Conservation (phyloP, 2,888 invertebrate species). For the Acrobasis consociella region DNA sequence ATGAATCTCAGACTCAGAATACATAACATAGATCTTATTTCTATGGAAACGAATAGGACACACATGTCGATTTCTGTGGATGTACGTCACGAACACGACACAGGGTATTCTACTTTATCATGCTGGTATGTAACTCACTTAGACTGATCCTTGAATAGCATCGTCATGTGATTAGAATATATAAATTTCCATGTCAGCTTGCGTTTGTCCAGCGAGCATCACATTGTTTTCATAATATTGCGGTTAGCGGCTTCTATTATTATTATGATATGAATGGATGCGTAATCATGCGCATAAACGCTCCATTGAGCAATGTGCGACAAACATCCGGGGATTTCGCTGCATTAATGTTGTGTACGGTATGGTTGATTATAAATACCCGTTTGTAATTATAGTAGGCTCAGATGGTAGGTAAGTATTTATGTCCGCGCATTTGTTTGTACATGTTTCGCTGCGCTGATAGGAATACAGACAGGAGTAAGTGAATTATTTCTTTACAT, state of each 20-base stretch:
- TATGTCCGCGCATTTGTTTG: too few relatives aligned
- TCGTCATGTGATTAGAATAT: background rate
- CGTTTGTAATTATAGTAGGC: background rate
- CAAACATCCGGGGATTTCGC: constrained; percentile 14
- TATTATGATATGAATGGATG: constrained; percentile 16
- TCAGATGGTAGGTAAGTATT: too few relatives aligned
- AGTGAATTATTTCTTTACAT: too few relatives aligned
- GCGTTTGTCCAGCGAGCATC: background rate
- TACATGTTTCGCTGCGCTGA: too few relatives aligned
- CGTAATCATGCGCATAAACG: constrained; percentile 10
- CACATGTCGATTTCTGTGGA: too few relatives aligned
- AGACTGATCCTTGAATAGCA: background rate
- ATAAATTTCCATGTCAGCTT: background rate
- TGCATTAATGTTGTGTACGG: background rate
- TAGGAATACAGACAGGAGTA: too few relatives aligned
- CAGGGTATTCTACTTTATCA: background rate
- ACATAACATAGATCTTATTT: too few relatives aligned
- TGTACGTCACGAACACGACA: background rate
- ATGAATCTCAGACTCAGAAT: too few relatives aligned
- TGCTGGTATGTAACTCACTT: background rate
- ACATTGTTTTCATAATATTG: constrained; percentile 8
- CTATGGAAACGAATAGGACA: too few relatives aligned
- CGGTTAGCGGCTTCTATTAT: constrained; percentile 4
- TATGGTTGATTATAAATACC: too few relatives aligned
- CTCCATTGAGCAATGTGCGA: constrained; percentile 12